A percentile compares a stretch with the other conserved stretches of the same genome.
Evolutionary conservation across 1,140 invertebrate species (phyloP).

Genomic region (Penaeus japonicus): DNA sequence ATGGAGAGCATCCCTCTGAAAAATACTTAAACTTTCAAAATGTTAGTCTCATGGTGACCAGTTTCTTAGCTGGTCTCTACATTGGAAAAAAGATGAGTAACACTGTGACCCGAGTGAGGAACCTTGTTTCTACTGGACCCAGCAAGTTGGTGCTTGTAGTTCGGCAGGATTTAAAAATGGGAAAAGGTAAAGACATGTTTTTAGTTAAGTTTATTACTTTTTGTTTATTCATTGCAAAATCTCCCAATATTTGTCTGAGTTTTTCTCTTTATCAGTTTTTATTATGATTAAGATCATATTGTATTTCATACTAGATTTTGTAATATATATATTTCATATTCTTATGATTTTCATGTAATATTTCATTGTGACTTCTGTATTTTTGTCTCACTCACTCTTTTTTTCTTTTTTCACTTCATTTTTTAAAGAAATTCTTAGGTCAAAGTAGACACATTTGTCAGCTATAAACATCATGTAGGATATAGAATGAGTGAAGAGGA

Average conservation of each 20-base stretch:
- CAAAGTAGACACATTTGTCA: not conserved
- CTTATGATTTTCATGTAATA: too few species aligned
- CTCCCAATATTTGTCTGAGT: too few species aligned
- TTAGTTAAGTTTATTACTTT: not conserved
- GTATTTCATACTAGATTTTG: too few species aligned
- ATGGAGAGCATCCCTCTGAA: not conserved
- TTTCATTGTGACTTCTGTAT: too few species aligned
- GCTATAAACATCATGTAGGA: too few species aligned
- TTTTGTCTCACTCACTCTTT: not conserved
- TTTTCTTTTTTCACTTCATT: not conserved
- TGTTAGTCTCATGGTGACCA: not conserved
- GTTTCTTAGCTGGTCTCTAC: constrained; percentile 37
- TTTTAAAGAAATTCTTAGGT: not conserved
- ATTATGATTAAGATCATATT: too few species aligned
- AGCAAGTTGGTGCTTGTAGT: constrained; percentile 85
- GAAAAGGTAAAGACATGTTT: constrained; percentile 73
- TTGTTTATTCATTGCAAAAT: too few species aligned
- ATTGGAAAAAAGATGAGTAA: constrained; percentile 14
- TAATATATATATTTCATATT: too few species aligned
- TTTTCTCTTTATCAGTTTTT: too few species aligned
- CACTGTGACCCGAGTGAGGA: not conserved
- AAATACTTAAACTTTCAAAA: not conserved
- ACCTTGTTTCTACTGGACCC: constrained; percentile 19
- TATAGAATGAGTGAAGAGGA: too few species aligned
- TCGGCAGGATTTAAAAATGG: constrained; percentile 90